Evolutionary conservation across 2,797 vertebrate genomes (phyloP).

Genomic region (Manis crassicaudata): DNA sequence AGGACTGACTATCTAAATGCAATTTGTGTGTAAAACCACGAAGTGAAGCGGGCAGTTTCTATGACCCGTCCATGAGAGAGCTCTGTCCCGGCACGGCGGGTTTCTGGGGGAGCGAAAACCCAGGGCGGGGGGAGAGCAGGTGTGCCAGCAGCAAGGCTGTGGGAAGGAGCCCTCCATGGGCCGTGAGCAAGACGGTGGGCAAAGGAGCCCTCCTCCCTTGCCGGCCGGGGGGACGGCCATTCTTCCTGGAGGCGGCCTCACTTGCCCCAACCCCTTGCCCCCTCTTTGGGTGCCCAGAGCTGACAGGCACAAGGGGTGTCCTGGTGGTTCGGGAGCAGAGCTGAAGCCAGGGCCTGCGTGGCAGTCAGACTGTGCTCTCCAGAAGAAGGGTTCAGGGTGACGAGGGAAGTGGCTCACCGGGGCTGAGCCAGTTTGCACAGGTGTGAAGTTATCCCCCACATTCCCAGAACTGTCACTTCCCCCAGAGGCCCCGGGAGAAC

Average conservation of each 20-base stretch:
- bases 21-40: conserved; percentile 69
- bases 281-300: background rate
- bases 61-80: conserved; percentile 15
- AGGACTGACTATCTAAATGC: conserved; percentile 31
- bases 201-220: too few relatives aligned
- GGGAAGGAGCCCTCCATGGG: fast-evolving
- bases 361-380: background rate
- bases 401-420: fast-evolving
- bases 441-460: fast-evolving
- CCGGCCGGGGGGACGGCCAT: too few relatives aligned
- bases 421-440: background rate
- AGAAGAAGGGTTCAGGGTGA: fast-evolving
- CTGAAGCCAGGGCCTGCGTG: background rate
- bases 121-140: fast-evolving
- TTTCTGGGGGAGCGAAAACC: background rate
- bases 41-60: background rate
- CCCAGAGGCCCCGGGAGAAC: background rate
- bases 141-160: fast-evolving
- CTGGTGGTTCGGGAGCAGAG: background rate
- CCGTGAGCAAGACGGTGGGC: fast-evolving
- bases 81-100: conserved; percentile 11
- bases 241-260: too few relatives aligned
- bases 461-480: background rate
- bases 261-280: background rate
- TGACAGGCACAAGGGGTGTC: background rate